These are phyloP conservation scores for Lacerta bilineata DNA, from an alignment of 2,797 vertebrate species.

Conservation along the genomic window DNA sequence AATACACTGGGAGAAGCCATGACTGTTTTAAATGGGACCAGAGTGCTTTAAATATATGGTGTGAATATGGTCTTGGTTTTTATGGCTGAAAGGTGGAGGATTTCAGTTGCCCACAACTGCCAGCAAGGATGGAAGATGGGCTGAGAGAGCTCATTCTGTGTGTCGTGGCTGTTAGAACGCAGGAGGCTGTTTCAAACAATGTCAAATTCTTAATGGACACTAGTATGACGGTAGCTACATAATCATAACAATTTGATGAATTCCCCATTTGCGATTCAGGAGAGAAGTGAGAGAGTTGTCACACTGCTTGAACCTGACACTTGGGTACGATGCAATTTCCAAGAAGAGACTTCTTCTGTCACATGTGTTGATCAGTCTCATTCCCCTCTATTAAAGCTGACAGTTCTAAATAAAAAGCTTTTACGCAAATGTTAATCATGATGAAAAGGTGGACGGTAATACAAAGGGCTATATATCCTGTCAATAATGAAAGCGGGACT, in stretches of 20 bases:
- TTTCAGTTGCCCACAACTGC: background rate
- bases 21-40: too few relatives aligned
- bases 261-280: constrained; percentile 56
- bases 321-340: constrained; percentile 61
- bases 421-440: constrained; percentile 64
- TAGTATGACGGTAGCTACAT: constrained; percentile 43
- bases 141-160: background rate
- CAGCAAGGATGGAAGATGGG: background rate
- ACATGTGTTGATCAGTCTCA: constrained; percentile 62
- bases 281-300: constrained; percentile 46
- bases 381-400: constrained; percentile 63
- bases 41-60: too few relatives aligned
- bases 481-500: constrained; percentile 47
- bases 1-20: too few relatives aligned
- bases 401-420: constrained; percentile 71
- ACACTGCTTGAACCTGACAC: constrained; percentile 59
- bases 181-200: constrained; percentile 7
- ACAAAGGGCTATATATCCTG: constrained; percentile 14
- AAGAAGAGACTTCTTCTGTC: constrained; percentile 62
- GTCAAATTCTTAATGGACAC: constrained; percentile 32
- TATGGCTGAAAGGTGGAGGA: background rate
- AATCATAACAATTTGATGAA: constrained; percentile 38
- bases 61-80: background rate
- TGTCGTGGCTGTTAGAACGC: constrained; percentile 3
- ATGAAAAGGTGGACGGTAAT: constrained; percentile 46